Evolutionary conservation across 2,797 vertebrate genomes (phyloP).

Genomic region (Orestias chungarensis): DNA sequence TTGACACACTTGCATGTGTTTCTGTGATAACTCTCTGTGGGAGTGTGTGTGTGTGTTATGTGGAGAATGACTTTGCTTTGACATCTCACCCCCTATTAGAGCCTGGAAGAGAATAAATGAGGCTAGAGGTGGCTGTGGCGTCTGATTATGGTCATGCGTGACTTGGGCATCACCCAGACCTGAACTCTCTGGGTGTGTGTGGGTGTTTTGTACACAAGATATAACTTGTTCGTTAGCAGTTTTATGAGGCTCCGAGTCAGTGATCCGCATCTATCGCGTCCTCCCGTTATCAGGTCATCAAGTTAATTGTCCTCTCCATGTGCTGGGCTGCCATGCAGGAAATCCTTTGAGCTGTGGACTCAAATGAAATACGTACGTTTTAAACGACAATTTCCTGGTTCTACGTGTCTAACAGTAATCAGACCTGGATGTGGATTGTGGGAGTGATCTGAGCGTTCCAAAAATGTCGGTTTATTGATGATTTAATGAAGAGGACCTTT

Average conservation of each 20-base stretch:
- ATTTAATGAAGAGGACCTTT: too few species aligned
- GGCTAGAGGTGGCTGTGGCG: constrained; percentile 60
- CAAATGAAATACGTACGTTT: too few species aligned
- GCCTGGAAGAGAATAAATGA: constrained; percentile 53
- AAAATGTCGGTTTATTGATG: too few species aligned
- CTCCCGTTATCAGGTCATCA: constrained; percentile 57
- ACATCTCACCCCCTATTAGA: constrained; percentile 54
- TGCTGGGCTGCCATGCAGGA: constrained; percentile 51
- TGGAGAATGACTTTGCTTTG: constrained; percentile 42
- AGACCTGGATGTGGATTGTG: too few species aligned
- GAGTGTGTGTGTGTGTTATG: constrained; percentile 9
- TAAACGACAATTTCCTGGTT: background rate
- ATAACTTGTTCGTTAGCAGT: constrained; percentile 53
- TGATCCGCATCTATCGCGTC: constrained; percentile 50
- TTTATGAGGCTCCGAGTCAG: constrained; percentile 49
- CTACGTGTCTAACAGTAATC: background rate
- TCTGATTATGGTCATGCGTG: constrained; percentile 60
- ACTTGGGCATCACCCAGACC: constrained; percentile 57
- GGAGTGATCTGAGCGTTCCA: too few species aligned
- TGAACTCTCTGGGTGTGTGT: constrained; percentile 22
- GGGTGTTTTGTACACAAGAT: constrained; percentile 43
- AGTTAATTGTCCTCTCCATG: constrained; percentile 49
- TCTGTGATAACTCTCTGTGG: constrained; percentile 12
- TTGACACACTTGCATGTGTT: constrained; percentile 18
- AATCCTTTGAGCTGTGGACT: constrained; percentile 47